A percentile compares a stretch with the other conserved stretches of the same genome.
Evolutionary conservation across 2,888 invertebrate genomes (phyloP).

Genomic region (Dryomyza anilis): DNA sequence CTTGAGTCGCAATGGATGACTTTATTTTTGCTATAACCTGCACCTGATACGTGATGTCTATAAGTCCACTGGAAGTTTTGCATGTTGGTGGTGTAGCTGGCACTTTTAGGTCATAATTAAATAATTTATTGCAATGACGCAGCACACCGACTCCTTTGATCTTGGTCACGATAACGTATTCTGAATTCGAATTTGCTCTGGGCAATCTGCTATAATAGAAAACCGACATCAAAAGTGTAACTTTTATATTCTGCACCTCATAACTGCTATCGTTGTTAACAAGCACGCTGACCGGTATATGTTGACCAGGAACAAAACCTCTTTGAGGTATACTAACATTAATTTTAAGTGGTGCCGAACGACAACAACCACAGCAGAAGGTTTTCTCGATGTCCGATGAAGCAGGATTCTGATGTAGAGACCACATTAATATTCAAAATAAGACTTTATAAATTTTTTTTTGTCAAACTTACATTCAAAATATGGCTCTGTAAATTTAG

Average conservation of each 20-base stretch:
- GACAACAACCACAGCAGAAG: conserved; percentile 37
- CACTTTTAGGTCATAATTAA: conserved; percentile 28
- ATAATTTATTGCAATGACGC: conserved; percentile 24
- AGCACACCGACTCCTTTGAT: conserved; percentile 42
- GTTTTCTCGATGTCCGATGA: conserved; percentile 25
- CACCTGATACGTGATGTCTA: conserved; percentile 37
- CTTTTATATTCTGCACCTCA: conserved; percentile 46
- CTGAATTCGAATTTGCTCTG: conserved; percentile 18
- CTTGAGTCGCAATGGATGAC: conserved; percentile 31
- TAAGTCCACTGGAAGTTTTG: conserved; percentile 28
- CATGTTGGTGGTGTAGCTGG: conserved; percentile 41
- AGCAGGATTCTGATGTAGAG: conserved; percentile 32
- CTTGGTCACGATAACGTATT: conserved; percentile 42
- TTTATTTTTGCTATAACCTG: conserved; percentile 32
- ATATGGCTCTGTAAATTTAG: conserved; percentile 65
- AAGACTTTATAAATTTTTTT: background rate
- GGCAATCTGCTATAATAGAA: conserved; percentile 33
- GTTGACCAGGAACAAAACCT: conserved; percentile 40
- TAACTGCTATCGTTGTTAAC: conserved; percentile 65
- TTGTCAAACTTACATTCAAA: background rate
- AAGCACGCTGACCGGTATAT: conserved; percentile 50
- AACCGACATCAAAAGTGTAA: conserved; percentile 30
- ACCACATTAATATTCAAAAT: background rate
- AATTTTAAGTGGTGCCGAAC: conserved; percentile 34
- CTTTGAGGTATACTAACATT: conserved; percentile 34